phyloP scores from a whole-genome alignment of 2,113 vertebrate genomes.

The Canis aureus region DNA sequence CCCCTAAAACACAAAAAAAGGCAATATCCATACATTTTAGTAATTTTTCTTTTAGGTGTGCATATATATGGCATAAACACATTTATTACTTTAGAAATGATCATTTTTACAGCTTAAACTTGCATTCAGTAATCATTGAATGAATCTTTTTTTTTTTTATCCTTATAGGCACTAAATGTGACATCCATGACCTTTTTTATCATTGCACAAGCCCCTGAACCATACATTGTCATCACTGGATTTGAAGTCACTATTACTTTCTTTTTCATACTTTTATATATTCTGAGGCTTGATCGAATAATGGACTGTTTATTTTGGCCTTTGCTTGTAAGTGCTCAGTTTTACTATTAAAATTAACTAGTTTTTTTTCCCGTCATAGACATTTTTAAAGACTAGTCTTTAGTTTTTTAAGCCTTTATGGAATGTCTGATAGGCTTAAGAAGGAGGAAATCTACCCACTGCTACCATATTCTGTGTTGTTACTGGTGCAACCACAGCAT shows the following conservation, averaged over 20 bases:
- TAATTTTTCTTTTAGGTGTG: neutral
- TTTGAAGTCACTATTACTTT: conserved; percentile 87
- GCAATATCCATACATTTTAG: neutral
- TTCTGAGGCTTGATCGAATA: conserved; percentile 88
- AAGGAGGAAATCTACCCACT: neutral
- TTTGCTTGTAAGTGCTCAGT: conserved; percentile 89
- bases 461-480: neutral
- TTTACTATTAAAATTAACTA: neutral
- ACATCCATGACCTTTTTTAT: conserved; percentile 86
- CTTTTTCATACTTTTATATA: conserved; percentile 89
- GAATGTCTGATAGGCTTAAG: neutral
- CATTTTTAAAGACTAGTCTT: conserved; percentile 10
- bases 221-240: conserved; percentile 85
- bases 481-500: neutral
- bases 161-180: conserved; percentile 84
- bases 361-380: conserved; percentile 22
- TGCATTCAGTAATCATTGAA: neutral
- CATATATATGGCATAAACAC: neutral
- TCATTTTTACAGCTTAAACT: conserved; percentile 33
- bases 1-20: neutral
- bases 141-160: neutral
- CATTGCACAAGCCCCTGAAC: conserved; percentile 50
- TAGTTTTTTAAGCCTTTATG: conserved; percentile 10
- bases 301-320: conserved; percentile 91
- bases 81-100: conserved; percentile 21